Evolutionary conservation across 2,888 invertebrate genomes (phyloP).

Genomic region (Heliconius hortense): DNA sequence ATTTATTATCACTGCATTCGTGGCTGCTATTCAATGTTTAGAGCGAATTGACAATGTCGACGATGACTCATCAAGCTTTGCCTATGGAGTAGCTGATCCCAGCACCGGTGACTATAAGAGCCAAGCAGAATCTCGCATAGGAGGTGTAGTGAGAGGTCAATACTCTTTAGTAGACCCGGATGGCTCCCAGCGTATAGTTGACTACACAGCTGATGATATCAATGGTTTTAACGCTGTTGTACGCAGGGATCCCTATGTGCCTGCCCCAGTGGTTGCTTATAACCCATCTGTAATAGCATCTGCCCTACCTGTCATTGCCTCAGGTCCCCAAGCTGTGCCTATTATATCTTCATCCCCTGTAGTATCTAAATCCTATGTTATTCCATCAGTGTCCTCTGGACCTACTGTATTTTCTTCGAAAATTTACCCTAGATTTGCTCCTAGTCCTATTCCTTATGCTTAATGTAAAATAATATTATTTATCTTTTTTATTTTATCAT

Average conservation of each 20-base stretch:
- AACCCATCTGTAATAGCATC: constrained; percentile 38
- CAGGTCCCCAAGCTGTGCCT: constrained; percentile 2
- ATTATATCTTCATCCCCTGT: constrained; percentile 18
- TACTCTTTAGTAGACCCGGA: constrained; percentile 80
- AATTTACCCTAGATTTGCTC: neutral
- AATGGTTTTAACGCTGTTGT: constrained; percentile 82
- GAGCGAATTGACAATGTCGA: constrained; percentile 75
- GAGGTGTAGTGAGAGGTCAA: constrained; percentile 76
- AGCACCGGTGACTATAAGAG: constrained; percentile 81
- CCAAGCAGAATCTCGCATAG: constrained; percentile 76
- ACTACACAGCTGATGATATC: constrained; percentile 78
- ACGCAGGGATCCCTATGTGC: constrained; percentile 68
- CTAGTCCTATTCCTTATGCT: neutral
- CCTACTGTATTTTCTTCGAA: neutral
- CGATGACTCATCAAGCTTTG: constrained; percentile 55
- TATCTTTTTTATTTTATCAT: neutral
- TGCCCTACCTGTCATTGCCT: constrained; percentile 42
- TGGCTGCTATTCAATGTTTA: constrained; percentile 62
- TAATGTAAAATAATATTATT: neutral
- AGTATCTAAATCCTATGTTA: constrained; percentile 42
- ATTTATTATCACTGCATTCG: constrained; percentile 65
- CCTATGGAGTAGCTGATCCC: constrained; percentile 79
- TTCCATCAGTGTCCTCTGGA: constrained; percentile 37
- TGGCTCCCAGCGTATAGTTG: constrained; percentile 78
- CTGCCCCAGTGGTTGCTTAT: constrained; percentile 41